Conservation (phyloP, 2,797 vertebrate genomes). For the Xerus rutilus region DNA sequence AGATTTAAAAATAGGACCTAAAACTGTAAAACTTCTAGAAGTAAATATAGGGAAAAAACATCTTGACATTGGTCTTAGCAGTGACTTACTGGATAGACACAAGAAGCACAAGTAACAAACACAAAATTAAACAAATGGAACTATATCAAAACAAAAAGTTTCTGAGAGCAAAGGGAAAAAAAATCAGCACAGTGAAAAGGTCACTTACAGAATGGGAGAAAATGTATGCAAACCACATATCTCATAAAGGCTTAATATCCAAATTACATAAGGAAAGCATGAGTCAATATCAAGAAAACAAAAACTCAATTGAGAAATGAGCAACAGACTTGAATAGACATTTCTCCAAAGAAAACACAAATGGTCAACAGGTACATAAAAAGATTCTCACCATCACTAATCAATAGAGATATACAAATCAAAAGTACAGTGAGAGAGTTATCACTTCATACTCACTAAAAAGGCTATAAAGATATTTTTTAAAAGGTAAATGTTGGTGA, state of each 20-base stretch:
- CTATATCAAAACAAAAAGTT: too few relatives aligned
- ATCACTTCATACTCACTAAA: background rate
- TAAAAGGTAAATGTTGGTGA: too few relatives aligned
- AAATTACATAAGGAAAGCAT: background rate
- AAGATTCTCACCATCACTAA: background rate
- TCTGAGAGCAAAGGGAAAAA: too few relatives aligned
- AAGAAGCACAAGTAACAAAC: background rate
- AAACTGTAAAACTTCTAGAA: background rate
- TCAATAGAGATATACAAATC: background rate
- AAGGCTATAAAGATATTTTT: background rate
- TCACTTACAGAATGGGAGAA: too few relatives aligned
- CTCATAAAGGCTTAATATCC: background rate
- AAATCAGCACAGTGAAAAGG: too few relatives aligned
- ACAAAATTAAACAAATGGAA: background rate
- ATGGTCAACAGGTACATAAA: too few relatives aligned
- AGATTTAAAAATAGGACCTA: background rate
- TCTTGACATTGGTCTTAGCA: too few relatives aligned
- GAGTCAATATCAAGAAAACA: background rate
- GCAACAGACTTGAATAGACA: too few relatives aligned
- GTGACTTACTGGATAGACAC: background rate
- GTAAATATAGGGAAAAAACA: background rate
- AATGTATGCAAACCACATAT: too few relatives aligned
- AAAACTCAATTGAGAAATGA: background rate
- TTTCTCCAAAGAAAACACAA: too few relatives aligned
- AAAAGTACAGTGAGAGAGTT: background rate